A percentile compares a stretch with the other conserved stretches of the same genome.
Conservation (phyloP, 2,113 vertebrate genomes). For the Aspidoscelis tigris region DNA sequence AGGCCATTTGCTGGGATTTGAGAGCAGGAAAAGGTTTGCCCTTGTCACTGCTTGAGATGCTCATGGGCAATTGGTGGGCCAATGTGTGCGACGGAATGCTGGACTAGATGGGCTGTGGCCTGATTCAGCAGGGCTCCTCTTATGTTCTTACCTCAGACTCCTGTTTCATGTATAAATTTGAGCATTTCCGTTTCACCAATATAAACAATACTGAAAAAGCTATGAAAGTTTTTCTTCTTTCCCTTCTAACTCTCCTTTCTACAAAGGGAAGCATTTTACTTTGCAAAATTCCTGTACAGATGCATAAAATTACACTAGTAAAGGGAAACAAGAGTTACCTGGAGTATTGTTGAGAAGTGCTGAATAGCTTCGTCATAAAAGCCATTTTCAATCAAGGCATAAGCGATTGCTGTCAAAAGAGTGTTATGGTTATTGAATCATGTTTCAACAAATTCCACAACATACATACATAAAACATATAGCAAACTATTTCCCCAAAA, state of each 20-base stretch:
- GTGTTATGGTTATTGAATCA: constrained; percentile 29
- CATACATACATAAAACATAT: background rate
- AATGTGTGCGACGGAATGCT: too few species aligned
- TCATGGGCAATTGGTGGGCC: too few species aligned
- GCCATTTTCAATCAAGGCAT: constrained; percentile 92
- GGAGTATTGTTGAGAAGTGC: constrained; percentile 93
- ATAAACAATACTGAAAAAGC: background rate
- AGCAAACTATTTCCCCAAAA: background rate
- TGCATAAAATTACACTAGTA: background rate
- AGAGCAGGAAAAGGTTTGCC: too few species aligned
- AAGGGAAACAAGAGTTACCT: constrained; percentile 80
- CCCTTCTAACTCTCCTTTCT: background rate
- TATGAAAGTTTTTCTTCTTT: background rate
- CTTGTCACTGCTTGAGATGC: too few species aligned
- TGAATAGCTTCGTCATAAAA: constrained; percentile 96
- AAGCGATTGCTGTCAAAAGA: constrained; percentile 88
- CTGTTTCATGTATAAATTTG: background rate
- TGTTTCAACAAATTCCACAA: constrained; percentile 4
- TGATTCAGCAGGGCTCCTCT: too few species aligned
- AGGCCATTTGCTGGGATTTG: too few species aligned
- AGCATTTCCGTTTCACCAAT: background rate
- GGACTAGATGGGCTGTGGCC: too few species aligned
- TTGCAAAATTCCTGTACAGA: background rate
- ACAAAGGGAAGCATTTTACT: background rate
- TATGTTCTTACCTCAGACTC: too few species aligned